These are phyloP conservation scores for Coracopsis vasa DNA, from an alignment of 2,113 vertebrate genomes.

Conservation along the genomic window DNA sequence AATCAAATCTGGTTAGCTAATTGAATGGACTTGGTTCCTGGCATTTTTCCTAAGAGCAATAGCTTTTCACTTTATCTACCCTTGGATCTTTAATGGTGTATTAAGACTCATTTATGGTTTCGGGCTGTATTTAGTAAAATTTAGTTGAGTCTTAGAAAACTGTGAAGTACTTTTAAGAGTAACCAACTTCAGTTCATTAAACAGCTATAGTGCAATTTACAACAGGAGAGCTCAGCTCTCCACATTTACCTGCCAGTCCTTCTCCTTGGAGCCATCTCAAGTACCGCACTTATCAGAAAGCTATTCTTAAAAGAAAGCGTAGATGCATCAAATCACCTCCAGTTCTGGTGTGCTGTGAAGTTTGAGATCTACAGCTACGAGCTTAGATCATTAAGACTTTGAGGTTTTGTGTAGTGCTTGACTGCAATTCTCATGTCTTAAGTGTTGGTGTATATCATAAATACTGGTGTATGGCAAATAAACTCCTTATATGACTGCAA, in stretches of 20 bases:
- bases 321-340: background rate
- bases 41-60: background rate
- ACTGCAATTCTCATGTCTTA: background rate
- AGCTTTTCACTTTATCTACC: background rate
- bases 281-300: background rate
- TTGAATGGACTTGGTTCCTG: slow-evolving; percentile 5
- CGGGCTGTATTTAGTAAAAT: slow-evolving; percentile 1
- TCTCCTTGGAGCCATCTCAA: background rate
- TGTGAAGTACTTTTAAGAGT: background rate
- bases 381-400: background rate
- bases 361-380: background rate
- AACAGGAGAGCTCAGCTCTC: background rate
- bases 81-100: background rate
- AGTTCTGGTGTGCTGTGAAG: background rate
- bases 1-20: slow-evolving; percentile 41
- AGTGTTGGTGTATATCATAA: background rate
- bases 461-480: background rate
- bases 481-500: background rate
- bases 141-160: slow-evolving; percentile 3
- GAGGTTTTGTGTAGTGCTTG: background rate
- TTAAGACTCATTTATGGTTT: background rate
- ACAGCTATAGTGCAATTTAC: background rate
- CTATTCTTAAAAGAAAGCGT: background rate
- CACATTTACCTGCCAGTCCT: background rate
- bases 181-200: background rate